Base-by-base conservation (phyloP, 2,888 invertebrate genomes). In the Amiota communis region DNA sequence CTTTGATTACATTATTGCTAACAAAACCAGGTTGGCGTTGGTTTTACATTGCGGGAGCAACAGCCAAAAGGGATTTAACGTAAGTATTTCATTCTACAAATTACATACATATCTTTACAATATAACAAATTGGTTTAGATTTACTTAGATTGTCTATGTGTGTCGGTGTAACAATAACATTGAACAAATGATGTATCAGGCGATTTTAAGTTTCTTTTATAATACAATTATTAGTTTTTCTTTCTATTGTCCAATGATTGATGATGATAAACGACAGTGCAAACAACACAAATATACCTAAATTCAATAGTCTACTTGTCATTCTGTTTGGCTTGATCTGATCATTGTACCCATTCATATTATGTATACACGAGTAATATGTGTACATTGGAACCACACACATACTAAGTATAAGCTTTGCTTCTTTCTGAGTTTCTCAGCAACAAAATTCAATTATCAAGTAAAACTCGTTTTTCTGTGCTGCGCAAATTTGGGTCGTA, bases 11-110 rank as follows among this genome's bases (percentile, higher is more conserved):
- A 15, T 94, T 94, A 85, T 88, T 95, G 71, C 90, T 94, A 71
- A 93, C 93, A 23, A 94, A 93, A 79, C 94, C 94, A 80, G 91
- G 93, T 72, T 93, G 93, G 90, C 92, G 92, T 86, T 96, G 95
- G 95, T 91, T 95, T 79, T 95, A 95, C 88, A 91, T 96, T 63
- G 95, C 95, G 48, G 85, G 92, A 64, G 92, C 91, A 86, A 97
- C 96, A 1, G 91, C 92, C 1, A 93, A 93, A 1, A 92, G 97
- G 80, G 96, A 97, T 91, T 77, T 94, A 71, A 84, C 78, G 88
- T 88, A 78, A 88, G 88, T 88, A 82, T 83, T 23, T 20, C 56
- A 23, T 23, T 23, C 23, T 23, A 23, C 3, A 1, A 11, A 85
- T 82, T 10, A n/a, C n/a, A n/a, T n/a, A n/a, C n/a, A n/a, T 8